Conservation (phyloP, 1,140 invertebrate genomes). For the Zophobas morio region DNA sequence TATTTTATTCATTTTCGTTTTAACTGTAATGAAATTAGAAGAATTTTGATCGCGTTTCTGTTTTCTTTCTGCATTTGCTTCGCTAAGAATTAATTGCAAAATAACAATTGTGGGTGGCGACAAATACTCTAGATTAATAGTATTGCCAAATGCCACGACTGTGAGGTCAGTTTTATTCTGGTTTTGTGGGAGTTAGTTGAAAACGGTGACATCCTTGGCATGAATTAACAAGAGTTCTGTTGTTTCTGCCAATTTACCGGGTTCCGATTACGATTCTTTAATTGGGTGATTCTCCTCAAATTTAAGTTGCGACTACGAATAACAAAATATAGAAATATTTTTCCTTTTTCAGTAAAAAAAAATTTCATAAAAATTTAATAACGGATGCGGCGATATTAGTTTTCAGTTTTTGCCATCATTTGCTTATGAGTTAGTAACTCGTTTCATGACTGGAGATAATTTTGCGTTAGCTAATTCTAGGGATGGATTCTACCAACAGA, state of each 20-base stretch:
- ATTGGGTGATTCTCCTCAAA: background rate
- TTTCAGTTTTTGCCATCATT: too few species aligned
- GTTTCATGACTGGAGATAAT: too few species aligned
- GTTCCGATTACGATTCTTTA: slow-evolving; percentile 19
- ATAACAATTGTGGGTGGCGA: slow-evolving; percentile 55
- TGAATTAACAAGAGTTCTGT: slow-evolving; percentile 45
- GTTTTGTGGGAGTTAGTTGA: slow-evolving; percentile 52
- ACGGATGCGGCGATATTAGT: too few species aligned
- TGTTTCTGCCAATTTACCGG: slow-evolving; percentile 31
- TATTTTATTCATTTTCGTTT: too few species aligned
- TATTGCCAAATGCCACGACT: slow-evolving; percentile 59
- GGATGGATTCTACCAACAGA: too few species aligned
- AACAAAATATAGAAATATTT: too few species aligned
- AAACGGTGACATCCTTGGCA: slow-evolving; percentile 50
- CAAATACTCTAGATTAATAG: slow-evolving; percentile 52
- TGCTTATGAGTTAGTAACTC: too few species aligned
- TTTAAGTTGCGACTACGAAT: too few species aligned
- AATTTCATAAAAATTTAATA: too few species aligned
- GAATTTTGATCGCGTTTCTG: background rate
- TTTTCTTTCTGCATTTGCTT: slow-evolving; percentile 29
- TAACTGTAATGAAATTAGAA: too few species aligned
- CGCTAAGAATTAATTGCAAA: slow-evolving; percentile 34
- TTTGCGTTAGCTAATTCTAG: too few species aligned
- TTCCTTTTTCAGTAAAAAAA: too few species aligned
- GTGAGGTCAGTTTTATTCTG: slow-evolving; percentile 61